These are phyloP conservation scores for Macrobrachium nipponense DNA, from an alignment of 1,140 invertebrate genomes.

Conservation along the genomic window DNA sequence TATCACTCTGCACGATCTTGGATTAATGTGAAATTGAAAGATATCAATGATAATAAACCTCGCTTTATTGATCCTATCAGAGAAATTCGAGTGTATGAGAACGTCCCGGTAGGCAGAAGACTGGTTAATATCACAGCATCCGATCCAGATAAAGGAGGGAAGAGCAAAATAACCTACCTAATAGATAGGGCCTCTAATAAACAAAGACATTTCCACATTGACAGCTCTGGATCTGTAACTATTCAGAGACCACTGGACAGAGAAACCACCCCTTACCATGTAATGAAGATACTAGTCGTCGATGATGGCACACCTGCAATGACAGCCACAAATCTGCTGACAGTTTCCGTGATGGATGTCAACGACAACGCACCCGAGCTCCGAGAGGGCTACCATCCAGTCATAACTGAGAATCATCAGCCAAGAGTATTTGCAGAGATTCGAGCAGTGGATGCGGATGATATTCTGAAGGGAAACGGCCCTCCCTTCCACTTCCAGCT, in stretches of 20 bases:
- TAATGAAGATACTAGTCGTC: slow-evolving; percentile 94
- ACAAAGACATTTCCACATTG: slow-evolving; percentile 91
- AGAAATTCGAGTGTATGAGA: slow-evolving; percentile 89
- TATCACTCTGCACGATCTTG: slow-evolving; percentile 95
- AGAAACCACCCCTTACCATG: slow-evolving; percentile 91
- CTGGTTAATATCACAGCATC: slow-evolving; percentile 93
- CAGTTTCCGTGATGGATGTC: slow-evolving; percentile 94
- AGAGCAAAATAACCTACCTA: slow-evolving; percentile 90
- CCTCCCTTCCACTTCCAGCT: slow-evolving; percentile 94
- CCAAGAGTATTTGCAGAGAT: slow-evolving; percentile 93
- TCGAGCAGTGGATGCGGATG: slow-evolving; percentile 93
- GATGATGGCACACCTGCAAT: slow-evolving; percentile 95
- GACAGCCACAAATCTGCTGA: slow-evolving; percentile 94
- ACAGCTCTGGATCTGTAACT: slow-evolving; percentile 91
- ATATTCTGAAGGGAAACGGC: slow-evolving; percentile 92
- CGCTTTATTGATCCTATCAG: slow-evolving; percentile 93
- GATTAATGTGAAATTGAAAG: slow-evolving; percentile 92
- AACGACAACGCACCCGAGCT: slow-evolving; percentile 84
- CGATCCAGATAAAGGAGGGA: slow-evolving; percentile 92
- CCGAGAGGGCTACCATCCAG: slow-evolving; percentile 86
- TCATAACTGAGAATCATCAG: slow-evolving; percentile 89
- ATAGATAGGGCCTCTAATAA: slow-evolving; percentile 91
- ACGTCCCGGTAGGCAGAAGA: slow-evolving; percentile 88
- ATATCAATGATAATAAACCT: slow-evolving; percentile 96
- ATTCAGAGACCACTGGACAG: slow-evolving; percentile 75